Conservation (phyloP, 92 coral and sea anemone species). For the Palythoa caribaeorum region DNA sequence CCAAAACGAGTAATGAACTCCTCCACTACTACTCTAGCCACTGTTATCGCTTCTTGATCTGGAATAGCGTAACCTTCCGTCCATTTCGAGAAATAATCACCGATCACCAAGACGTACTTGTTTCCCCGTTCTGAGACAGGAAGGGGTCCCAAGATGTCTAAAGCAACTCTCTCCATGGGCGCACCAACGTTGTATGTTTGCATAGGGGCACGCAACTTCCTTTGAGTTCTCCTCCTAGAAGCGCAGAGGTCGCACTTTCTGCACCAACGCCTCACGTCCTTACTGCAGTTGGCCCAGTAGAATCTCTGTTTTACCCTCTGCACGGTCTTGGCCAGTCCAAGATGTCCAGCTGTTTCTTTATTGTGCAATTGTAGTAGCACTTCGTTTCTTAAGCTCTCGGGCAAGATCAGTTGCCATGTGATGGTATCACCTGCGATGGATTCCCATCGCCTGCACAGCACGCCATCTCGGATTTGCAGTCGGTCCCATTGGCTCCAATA, state of each 20-base stretch:
- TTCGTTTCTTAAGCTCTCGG: neutral
- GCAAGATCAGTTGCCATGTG: slow-evolving; percentile 42
- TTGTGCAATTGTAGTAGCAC: slow-evolving; percentile 42
- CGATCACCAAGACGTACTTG: slow-evolving; percentile 48
- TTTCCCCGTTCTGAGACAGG: slow-evolving; percentile 36
- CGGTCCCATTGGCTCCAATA: slow-evolving; percentile 48
- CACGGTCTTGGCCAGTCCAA: slow-evolving; percentile 45
- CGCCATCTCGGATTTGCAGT: slow-evolving; percentile 17
- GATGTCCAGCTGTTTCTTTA: slow-evolving; percentile 47
- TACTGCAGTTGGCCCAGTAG: slow-evolving; percentile 20
- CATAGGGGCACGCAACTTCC: slow-evolving; percentile 12
- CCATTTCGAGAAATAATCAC: slow-evolving; percentile 45
- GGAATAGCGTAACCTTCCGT: slow-evolving; percentile 6
- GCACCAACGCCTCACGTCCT: slow-evolving; percentile 40
- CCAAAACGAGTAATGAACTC: slow-evolving; percentile 49
- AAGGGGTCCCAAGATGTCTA: slow-evolving; percentile 47
- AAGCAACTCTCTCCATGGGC: slow-evolving; percentile 52
- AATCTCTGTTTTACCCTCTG: slow-evolving; percentile 38
- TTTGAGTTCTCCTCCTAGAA: neutral
- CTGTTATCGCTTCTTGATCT: neutral
- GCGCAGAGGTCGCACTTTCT: slow-evolving; percentile 41
- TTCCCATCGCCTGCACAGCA: slow-evolving; percentile 47
- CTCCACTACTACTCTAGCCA: slow-evolving; percentile 44
- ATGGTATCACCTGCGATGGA: slow-evolving; percentile 28
- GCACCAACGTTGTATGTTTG: slow-evolving; percentile 51